Conservation (phyloP, 1,140 invertebrate species). For the Ptiloglossa arizonensis region DNA sequence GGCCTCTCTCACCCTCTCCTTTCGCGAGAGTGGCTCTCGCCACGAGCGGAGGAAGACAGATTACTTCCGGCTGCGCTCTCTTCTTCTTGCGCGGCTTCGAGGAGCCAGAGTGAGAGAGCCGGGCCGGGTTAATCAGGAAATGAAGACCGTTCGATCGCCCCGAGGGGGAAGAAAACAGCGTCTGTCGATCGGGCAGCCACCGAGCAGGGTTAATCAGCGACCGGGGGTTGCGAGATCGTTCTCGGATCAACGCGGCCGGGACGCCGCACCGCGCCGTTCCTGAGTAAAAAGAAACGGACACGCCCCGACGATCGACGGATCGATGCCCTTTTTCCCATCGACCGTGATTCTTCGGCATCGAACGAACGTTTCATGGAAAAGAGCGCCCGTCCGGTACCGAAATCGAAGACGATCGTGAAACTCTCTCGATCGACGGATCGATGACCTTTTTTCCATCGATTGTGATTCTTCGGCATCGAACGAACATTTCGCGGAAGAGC, state of each 20-base stretch:
- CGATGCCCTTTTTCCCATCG: not conserved
- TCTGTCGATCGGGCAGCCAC: conserved; percentile 47
- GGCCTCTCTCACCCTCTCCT: conserved; percentile 19
- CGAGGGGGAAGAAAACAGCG: conserved; percentile 49
- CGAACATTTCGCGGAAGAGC: too few species aligned
- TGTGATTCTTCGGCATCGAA: too few species aligned
- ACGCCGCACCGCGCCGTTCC: too few species aligned
- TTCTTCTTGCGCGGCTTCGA: conserved; percentile 2
- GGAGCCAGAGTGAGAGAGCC: not conserved
- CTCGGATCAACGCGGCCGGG: not conserved
- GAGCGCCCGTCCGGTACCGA: too few species aligned
- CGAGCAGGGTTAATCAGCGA: conserved; percentile 54
- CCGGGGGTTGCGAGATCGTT: conserved; percentile 38
- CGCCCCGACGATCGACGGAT: conserved; percentile 24
- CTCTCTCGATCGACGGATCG: too few species aligned
- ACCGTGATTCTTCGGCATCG: too few species aligned
- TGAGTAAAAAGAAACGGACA: conserved; percentile 37
- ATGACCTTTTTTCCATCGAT: too few species aligned
- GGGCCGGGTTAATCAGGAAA: conserved; percentile 63
- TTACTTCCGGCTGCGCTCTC: conserved; percentile 66
- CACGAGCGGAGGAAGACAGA: conserved; percentile 64
- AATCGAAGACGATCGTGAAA: too few species aligned
- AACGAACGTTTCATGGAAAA: too few species aligned
- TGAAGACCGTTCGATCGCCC: conserved; percentile 64
- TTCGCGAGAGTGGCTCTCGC: conserved; percentile 50